These are phyloP conservation scores for Leptodactylus fallax DNA, from an alignment of 2,797 vertebrate genomes.

Conservation along the genomic window DNA sequence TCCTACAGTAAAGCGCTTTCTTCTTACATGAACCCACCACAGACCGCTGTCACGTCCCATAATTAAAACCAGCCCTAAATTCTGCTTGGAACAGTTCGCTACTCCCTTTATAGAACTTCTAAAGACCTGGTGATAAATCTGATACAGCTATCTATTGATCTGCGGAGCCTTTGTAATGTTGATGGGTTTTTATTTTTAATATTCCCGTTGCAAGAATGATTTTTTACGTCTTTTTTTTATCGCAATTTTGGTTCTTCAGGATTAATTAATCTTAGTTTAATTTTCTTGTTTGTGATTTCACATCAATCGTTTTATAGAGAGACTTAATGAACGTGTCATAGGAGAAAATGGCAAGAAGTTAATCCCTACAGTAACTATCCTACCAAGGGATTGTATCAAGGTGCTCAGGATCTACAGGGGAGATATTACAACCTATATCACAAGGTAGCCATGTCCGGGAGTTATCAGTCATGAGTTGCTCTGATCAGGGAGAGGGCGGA, in stretches of 20 bases:
- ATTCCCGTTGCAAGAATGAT: not conserved
- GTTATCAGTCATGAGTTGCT: no score
- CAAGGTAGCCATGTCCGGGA: not conserved
- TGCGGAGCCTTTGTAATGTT: not conserved
- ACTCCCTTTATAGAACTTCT: not conserved
- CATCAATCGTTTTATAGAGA: conserved; percentile 4
- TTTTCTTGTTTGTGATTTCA: conserved; percentile 15
- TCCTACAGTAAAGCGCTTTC: not conserved
- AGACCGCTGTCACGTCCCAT: not conserved
- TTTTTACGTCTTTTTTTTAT: not conserved
- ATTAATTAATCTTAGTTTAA: conserved; percentile 19
- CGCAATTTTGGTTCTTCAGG: not conserved
- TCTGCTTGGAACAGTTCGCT: no score
- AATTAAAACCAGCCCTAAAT: not conserved
- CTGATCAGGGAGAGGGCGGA: no score
- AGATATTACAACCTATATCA: not conserved
- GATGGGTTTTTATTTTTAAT: not conserved
- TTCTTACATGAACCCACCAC: not conserved
- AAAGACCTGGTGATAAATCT: not conserved
- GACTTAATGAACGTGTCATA: not conserved
- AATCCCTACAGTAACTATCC: not conserved
- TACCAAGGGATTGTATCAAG: not conserved
- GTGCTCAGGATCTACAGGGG: not conserved
- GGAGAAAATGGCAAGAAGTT: not conserved
- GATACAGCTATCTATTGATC: not conserved